These are phyloP conservation scores for Silvanus unidentatus DNA, from an alignment of 2,888 invertebrate genomes.

Conservation along the genomic window DNA sequence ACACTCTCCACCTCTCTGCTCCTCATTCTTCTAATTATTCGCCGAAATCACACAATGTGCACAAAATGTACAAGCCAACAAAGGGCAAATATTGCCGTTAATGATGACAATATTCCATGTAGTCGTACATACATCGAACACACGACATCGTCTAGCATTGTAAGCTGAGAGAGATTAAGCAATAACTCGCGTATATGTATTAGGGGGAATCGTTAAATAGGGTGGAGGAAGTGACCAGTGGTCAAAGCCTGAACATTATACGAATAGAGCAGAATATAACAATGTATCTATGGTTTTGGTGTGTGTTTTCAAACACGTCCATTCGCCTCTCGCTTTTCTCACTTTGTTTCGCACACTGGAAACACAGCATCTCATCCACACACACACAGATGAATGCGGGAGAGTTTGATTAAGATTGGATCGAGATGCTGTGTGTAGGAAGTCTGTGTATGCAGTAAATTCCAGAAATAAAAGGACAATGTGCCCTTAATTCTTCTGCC, in stretches of 20 bases:
- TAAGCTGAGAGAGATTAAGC: conserved; percentile 46
- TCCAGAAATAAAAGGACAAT: conserved; percentile 33
- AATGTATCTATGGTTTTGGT: neutral
- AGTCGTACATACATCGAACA: no score
- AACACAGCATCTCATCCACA: neutral
- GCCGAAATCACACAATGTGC: no score
- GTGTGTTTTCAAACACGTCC: neutral
- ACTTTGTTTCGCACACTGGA: no score
- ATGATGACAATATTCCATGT: no score
- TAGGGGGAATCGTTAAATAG: conserved; percentile 39
- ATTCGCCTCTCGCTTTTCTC: conserved; percentile 2
- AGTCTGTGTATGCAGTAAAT: conserved; percentile 11
- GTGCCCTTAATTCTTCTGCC: conserved; percentile 34
- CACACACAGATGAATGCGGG: neutral
- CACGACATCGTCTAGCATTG: no score
- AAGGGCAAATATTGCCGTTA: no score
- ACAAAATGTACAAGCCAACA: no score
- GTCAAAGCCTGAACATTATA: conserved; percentile 30
- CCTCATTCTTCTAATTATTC: no score
- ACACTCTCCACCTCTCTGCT: no score
- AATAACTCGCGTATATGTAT: conserved; percentile 32
- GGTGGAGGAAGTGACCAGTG: conserved; percentile 40
- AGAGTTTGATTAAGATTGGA: neutral
- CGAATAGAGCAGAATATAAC: conserved; percentile 28
- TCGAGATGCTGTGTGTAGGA: neutral